Evolutionary conservation across 2,797 vertebrate genomes (phyloP).

Genomic region (Ceryle rudis): DNA sequence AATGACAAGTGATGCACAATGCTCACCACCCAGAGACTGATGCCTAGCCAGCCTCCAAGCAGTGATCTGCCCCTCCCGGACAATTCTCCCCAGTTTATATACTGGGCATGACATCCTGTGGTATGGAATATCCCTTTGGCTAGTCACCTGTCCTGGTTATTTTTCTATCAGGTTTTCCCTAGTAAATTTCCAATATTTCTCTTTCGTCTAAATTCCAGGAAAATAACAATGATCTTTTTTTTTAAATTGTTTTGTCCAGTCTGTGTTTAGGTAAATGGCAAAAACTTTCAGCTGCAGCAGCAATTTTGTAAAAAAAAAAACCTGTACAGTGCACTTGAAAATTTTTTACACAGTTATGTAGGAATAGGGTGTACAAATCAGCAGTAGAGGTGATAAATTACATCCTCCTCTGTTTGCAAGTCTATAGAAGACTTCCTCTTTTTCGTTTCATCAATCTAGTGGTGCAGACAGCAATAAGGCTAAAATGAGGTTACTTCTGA

Average conservation of each 20-base stretch:
- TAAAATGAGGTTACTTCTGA: constrained; percentile 66
- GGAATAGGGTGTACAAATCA: neutral
- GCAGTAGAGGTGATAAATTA: neutral
- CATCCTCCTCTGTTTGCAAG: neutral
- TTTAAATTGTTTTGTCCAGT: rapidly evolving
- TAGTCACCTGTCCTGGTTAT: too few species aligned
- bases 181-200: neutral
- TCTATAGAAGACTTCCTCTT: constrained; percentile 14
- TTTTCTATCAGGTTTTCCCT: neutral
- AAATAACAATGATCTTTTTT: neutral
- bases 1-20: too few species aligned
- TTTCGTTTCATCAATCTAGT: constrained; percentile 29
- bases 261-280: neutral
- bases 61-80: too few species aligned
- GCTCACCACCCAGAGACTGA: too few species aligned
- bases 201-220: neutral
- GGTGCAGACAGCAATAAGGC: constrained; percentile 38
- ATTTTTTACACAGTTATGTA: neutral
- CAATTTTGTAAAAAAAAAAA: neutral
- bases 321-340: neutral
- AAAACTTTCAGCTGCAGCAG: neutral
- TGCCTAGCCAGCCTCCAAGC: too few species aligned
- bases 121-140: too few species aligned
- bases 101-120: too few species aligned
- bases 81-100: too few species aligned